A percentile compares a stretch with the other conserved stretches of the same genome.
phyloP scores from a whole-genome alignment of 2,888 invertebrate genomes.

The Sminthurides aquaticus region DNA sequence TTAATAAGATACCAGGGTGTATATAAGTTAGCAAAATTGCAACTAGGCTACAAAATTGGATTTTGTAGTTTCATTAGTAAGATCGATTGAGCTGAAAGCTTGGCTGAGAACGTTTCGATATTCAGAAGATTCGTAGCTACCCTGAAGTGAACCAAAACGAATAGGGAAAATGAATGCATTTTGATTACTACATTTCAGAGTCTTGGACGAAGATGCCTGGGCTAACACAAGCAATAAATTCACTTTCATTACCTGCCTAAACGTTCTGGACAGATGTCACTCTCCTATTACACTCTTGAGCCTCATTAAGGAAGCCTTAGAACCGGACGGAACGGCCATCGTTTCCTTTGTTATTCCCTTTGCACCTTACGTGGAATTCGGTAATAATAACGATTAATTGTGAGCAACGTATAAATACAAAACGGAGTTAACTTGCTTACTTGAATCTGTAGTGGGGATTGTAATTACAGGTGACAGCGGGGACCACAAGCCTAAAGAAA shows the following conservation, averaged over 20 bases:
- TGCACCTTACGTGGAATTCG: slow-evolving; percentile 85
- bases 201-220: slow-evolving; percentile 35
- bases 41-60: too few relatives aligned
- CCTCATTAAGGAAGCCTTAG: slow-evolving; percentile 64
- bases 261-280: slow-evolving; percentile 88
- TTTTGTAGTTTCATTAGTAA: too few relatives aligned
- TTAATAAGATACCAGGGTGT: too few relatives aligned
- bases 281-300: slow-evolving; percentile 69
- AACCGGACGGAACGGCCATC: slow-evolving; percentile 65
- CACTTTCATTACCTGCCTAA: slow-evolving; percentile 80
- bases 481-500: slow-evolving; percentile 60
- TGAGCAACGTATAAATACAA: too few relatives aligned
- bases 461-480: slow-evolving; percentile 4
- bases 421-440: background rate
- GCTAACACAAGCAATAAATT: slow-evolving; percentile 49
- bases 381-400: slow-evolving; percentile 50
- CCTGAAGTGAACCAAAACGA: too few relatives aligned
- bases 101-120: too few relatives aligned
- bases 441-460: too few relatives aligned
- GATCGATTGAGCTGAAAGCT: too few relatives aligned
- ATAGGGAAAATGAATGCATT: too few relatives aligned
- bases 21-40: too few relatives aligned
- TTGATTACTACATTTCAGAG: too few relatives aligned
- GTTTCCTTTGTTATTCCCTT: slow-evolving; percentile 91
- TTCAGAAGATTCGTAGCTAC: too few relatives aligned